Evolutionary conservation across 92 coral and sea anemone genomes (phyloP).

Genomic region (Anthopleura xanthogrammica): DNA sequence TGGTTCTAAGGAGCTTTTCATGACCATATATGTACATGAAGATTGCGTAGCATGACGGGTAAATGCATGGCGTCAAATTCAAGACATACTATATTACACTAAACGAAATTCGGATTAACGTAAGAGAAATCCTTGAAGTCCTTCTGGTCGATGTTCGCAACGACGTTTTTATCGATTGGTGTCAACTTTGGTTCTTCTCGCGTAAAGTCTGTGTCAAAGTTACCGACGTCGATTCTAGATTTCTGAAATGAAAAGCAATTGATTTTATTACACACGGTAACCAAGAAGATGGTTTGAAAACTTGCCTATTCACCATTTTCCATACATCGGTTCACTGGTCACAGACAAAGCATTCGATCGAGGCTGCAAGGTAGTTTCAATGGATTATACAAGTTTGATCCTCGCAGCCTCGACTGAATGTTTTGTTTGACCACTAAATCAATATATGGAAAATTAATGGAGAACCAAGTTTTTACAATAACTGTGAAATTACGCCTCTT

Average conservation of each 20-base stretch:
- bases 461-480: too few relatives aligned
- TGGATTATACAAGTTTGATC: too few relatives aligned
- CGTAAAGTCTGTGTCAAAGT: conserved; percentile 97
- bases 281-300: neutral
- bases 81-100: conserved; percentile 18
- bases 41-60: conserved; percentile 20
- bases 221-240: conserved; percentile 87
- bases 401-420: too few relatives aligned
- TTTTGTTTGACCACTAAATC: neutral
- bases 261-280: neutral
- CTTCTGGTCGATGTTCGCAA: conserved; percentile 85
- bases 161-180: conserved; percentile 80
- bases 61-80: conserved; percentile 8
- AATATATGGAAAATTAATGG: too few relatives aligned
- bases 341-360: too few relatives aligned
- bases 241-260: conserved; percentile 54
- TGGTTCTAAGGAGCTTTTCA: conserved; percentile 8
- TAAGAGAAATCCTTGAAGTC: conserved; percentile 93
- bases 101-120: conserved; percentile 82
- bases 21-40: conserved; percentile 32
- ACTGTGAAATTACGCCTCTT: too few relatives aligned
- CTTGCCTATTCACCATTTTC: too few relatives aligned
- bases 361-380: too few relatives aligned
- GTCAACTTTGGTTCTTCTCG: conserved; percentile 83
- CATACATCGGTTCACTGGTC: too few relatives aligned